Evolutionary conservation across 2,113 vertebrate species (phyloP), one percentile per base, ranked within the genome.

Genomic region (Cyprinus carpio): DNA sequence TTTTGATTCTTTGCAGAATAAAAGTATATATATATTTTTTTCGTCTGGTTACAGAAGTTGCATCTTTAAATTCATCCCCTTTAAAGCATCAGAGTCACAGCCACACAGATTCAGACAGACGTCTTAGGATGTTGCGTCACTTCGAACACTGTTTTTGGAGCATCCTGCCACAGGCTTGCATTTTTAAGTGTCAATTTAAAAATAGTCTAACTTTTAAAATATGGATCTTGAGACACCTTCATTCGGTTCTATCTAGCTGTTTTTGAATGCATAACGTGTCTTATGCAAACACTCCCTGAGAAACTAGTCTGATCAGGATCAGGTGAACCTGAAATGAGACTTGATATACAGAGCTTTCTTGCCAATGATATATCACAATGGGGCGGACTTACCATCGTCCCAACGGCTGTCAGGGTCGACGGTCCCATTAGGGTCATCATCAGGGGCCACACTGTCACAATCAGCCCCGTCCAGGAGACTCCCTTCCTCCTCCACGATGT

Each of bases 401-500:
- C 97, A 97, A 92, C 85, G 93, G 89, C 95, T 95, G 20, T 94
- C 87, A 15, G 92, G 93, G 72, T 82, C 64, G 27, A 46, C 20
- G 25, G 46, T n/a, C 80, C 93, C 94, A 76, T 92, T 94, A 89
- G 94, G 95, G 86, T 98, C 96, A 3, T 97, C 96, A 3, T 97
- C 97, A 51, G 95, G 96, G 92, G 94, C 93, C 0, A 95, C 94
- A 56, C 95, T 95, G 87, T 98, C 97, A 86, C 96, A 95, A 89
- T 98, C 98, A 56, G 96, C 96, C 74, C 95, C 96, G 65, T 99
- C 97, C 0, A 95, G 93, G 88, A 96, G 91, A 91, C 96, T 97
- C 82, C 93, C 92, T 88, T 98, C 98, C 92, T 99, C 98, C 96
- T 99, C 98, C 94, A 97, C 98, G 72, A 99, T 99, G 92, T 99